Evolutionary conservation across 2,113 vertebrate genomes (phyloP).

Genomic region (Otocyon megalotis): DNA sequence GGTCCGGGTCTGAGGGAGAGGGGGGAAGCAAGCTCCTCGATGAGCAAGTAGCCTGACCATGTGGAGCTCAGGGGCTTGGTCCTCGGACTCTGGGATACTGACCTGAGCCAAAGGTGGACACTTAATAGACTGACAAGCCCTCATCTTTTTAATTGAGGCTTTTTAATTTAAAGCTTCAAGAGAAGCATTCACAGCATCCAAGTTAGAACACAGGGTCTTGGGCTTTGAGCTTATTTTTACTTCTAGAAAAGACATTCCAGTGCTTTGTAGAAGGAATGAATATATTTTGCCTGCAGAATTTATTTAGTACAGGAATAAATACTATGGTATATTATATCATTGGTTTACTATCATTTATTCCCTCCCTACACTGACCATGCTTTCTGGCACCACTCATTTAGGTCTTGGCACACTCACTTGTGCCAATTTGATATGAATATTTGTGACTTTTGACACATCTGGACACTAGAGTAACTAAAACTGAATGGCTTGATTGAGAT

Average conservation of each 20-base stretch:
- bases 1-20: neutral
- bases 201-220: neutral
- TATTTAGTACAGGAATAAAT: neutral
- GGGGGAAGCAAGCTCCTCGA: neutral
- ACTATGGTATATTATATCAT: neutral
- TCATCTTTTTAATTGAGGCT: neutral
- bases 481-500: neutral
- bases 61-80: neutral
- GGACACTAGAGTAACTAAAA: neutral
- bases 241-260: neutral
- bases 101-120: neutral
- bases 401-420: neutral
- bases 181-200: neutral
- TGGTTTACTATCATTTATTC: neutral
- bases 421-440: neutral
- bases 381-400: neutral
- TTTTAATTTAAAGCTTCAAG: neutral
- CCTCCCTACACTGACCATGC: neutral
- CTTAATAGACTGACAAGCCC: neutral
- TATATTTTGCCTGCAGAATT: neutral
- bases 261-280: neutral
- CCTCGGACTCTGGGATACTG: neutral
- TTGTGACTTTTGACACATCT: neutral
- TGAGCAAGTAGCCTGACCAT: neutral
- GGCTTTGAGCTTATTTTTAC: neutral